These are phyloP conservation scores for Lasioglossum vierecki DNA, from an alignment of 2,888 invertebrate species.

Conservation along the genomic window DNA sequence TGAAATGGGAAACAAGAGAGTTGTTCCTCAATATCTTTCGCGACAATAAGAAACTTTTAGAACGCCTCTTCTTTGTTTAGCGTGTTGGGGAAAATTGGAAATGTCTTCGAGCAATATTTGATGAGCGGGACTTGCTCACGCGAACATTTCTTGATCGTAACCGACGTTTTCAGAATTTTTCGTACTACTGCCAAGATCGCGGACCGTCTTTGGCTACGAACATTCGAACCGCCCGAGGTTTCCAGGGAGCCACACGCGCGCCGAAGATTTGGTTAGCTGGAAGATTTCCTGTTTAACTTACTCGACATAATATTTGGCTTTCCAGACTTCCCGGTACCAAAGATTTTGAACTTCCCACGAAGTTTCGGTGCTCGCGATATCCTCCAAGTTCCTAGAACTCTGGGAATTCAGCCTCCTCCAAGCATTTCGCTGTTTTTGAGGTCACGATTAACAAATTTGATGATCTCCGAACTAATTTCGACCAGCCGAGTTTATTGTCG, in stretches of 20 bases:
- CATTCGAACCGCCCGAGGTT: neutral
- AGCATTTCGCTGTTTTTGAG: neutral
- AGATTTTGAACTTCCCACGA: slow-evolving; percentile 33
- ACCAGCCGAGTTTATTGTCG: neutral
- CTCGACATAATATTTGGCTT: slow-evolving; percentile 39
- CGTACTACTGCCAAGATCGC: neutral
- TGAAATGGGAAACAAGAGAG: neutral
- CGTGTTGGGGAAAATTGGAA: neutral
- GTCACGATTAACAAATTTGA: neutral
- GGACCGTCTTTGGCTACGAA: neutral
- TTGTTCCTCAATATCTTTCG: neutral
- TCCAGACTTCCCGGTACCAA: slow-evolving; percentile 6
- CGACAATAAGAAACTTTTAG: neutral
- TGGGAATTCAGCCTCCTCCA: neutral
- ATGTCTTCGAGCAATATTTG: neutral
- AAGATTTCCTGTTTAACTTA: slow-evolving; percentile 37
- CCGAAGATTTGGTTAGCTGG: neutral
- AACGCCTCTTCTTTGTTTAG: neutral
- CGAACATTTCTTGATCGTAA: neutral
- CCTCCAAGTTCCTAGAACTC: slow-evolving; percentile 35
- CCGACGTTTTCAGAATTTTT: neutral
- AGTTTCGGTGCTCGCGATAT: slow-evolving; percentile 36
- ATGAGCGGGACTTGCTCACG: neutral
- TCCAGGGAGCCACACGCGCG: neutral
- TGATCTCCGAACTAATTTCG: neutral